Percentiles rank a stretch among this genome's conserved stretches.
Evolutionary conservation across 1,140 invertebrate genomes (phyloP).

Genomic region (Goniozus legneri): DNA sequence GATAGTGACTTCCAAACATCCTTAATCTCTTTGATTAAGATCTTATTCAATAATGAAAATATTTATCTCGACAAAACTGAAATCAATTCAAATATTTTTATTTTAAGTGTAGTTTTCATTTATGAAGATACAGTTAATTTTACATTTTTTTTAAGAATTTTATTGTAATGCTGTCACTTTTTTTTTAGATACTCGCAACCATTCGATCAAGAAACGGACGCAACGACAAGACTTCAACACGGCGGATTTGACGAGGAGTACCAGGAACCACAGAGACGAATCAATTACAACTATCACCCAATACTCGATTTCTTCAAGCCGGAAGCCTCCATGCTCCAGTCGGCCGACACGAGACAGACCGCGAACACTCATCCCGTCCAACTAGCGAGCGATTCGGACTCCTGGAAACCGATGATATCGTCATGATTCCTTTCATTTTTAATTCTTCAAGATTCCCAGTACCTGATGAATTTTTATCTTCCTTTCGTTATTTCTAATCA

Average conservation of each 20-base stretch:
- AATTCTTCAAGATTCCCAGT: too few relatives aligned
- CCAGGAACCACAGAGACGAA: slow-evolving; percentile 52
- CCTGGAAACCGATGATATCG: slow-evolving; percentile 49
- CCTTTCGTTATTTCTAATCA: too few relatives aligned
- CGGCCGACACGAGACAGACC: slow-evolving; percentile 19
- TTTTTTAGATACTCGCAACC: slow-evolving; percentile 30
- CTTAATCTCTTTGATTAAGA: too few relatives aligned
- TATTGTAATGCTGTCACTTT: too few relatives aligned
- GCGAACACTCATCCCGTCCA: slow-evolving; percentile 12
- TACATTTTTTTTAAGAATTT: slow-evolving; percentile 5
- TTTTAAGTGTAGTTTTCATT: too few relatives aligned
- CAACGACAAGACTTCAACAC: slow-evolving; percentile 35
- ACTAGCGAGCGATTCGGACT: slow-evolving; percentile 27
- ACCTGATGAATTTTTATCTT: too few relatives aligned
- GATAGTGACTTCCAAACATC: too few relatives aligned
- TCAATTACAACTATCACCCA: slow-evolving; percentile 82
- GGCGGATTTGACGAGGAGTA: slow-evolving; percentile 45
- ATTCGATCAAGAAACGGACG: slow-evolving; percentile 34
- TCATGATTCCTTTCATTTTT: too few relatives aligned
- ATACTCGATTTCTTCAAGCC: slow-evolving; percentile 78
- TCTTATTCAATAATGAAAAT: too few relatives aligned
- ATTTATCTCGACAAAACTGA: too few relatives aligned
- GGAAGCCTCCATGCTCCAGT: slow-evolving; percentile 48
- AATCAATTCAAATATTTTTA: too few relatives aligned
- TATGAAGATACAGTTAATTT: not conserved